Conservation (phyloP, 2,888 invertebrate genomes). For the Sympetrum striolatum region DNA sequence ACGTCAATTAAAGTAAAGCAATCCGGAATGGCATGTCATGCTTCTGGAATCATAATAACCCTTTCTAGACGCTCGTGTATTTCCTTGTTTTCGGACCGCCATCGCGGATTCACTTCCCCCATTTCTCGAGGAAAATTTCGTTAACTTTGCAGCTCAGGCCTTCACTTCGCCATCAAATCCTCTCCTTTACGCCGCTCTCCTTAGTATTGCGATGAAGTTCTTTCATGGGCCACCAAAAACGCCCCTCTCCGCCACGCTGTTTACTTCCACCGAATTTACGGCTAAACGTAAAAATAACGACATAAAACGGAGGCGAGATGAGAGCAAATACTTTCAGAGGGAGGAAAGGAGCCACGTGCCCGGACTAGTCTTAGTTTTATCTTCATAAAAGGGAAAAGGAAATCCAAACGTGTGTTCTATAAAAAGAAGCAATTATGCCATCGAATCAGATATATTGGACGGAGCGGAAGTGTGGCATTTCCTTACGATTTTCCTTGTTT, state of each 20-base stretch:
- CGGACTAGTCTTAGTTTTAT: not conserved
- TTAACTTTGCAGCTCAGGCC: not conserved
- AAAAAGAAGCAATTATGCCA: too few species aligned
- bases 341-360: not conserved
- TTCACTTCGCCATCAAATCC: not conserved
- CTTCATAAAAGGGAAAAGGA: not conserved
- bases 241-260: slow-evolving; percentile 19
- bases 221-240: slow-evolving; percentile 15
- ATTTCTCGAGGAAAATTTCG: not conserved
- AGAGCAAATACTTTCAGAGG: not conserved
- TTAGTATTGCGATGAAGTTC: slow-evolving; percentile 8
- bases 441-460: too few species aligned
- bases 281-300: slow-evolving; percentile 5
- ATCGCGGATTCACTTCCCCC: not conserved
- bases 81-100: too few species aligned
- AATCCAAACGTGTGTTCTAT: not conserved
- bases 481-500: too few species aligned
- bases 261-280: slow-evolving; percentile 8
- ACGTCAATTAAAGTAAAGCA: too few species aligned
- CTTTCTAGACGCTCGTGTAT: too few species aligned
- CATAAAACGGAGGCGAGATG: not conserved
- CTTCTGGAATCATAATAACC: too few species aligned
- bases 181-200: not conserved
- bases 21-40: too few species aligned
- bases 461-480: too few species aligned